Conservation (phyloP, 2,888 invertebrate species). For the Germaria angustata region DNA sequence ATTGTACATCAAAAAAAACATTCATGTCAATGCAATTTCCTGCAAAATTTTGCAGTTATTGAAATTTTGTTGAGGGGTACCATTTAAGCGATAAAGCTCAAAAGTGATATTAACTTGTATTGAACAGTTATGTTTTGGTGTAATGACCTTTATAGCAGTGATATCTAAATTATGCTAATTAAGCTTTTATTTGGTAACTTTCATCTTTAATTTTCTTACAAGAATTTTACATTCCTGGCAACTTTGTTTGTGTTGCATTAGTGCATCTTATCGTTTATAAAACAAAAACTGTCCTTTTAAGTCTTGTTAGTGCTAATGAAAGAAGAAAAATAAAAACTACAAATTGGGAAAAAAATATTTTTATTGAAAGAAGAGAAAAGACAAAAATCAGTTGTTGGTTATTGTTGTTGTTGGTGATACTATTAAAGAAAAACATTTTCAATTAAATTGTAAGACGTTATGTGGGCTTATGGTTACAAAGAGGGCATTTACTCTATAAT, state of each 20-base stretch:
- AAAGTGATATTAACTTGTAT: too few relatives aligned
- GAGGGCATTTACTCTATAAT: neutral
- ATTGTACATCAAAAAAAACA: too few relatives aligned
- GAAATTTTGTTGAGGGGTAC: too few relatives aligned
- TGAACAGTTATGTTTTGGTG: too few relatives aligned
- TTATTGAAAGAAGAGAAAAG: neutral
- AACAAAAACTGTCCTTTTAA: constrained; percentile 33
- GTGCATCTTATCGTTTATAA: neutral
- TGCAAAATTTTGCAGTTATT: too few relatives aligned
- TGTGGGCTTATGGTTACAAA: constrained; percentile 32
- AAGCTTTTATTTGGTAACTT: too few relatives aligned
- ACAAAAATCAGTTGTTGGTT: neutral
- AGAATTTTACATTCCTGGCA: too few relatives aligned
- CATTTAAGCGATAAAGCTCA: too few relatives aligned
- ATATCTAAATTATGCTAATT: too few relatives aligned
- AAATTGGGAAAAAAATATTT: neutral
- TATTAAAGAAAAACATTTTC: neutral
- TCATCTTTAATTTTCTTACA: too few relatives aligned
- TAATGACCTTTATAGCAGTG: too few relatives aligned
- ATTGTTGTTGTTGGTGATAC: neutral
- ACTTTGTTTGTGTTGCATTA: neutral
- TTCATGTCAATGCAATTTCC: too few relatives aligned
- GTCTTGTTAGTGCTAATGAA: constrained; percentile 20
- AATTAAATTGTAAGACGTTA: constrained; percentile 22
- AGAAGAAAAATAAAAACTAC: neutral